These are phyloP conservation scores for Seira musarum DNA, from an alignment of 2,888 invertebrate species.

Conservation along the genomic window DNA sequence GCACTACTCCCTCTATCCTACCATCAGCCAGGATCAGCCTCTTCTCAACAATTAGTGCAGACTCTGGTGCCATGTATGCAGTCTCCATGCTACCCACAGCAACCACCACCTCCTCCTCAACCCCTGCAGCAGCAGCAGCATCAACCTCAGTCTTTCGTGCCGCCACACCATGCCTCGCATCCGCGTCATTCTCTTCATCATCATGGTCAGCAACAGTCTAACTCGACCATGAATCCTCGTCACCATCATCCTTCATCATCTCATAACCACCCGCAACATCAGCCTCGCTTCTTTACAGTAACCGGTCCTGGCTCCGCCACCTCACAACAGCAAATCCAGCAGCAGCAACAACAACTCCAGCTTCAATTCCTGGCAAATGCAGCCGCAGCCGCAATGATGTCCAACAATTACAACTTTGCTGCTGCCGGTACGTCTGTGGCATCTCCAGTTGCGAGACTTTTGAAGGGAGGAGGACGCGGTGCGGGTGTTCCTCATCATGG, in stretches of 20 bases:
- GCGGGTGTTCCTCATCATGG: constrained; percentile 5
- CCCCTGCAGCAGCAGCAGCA: constrained; percentile 27
- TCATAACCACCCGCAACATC: constrained; percentile 16
- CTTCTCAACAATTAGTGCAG: constrained; percentile 34
- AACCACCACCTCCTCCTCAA: constrained; percentile 29
- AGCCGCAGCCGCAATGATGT: constrained; percentile 48
- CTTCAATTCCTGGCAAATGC: constrained; percentile 48
- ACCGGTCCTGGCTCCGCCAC: constrained; percentile 20
- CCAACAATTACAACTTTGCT: constrained; percentile 33
- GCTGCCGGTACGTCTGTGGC: background rate
- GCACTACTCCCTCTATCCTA: too few relatives aligned
- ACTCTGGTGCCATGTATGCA: constrained; percentile 41
- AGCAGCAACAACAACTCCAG: constrained; percentile 34
- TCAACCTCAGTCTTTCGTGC: constrained; percentile 47
- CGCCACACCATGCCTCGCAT: constrained; percentile 28
- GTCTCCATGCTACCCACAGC: constrained; percentile 31
- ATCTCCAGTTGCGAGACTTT: background rate
- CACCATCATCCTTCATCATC: constrained; percentile 9
- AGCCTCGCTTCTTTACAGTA: constrained; percentile 35
- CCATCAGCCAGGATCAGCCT: constrained; percentile 29
- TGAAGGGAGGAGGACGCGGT: constrained; percentile 13
- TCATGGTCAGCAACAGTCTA: constrained; percentile 21
- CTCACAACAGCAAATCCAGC: background rate
- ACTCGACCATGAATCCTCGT: too few relatives aligned
- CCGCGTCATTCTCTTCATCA: constrained; percentile 9